A percentile compares a stretch with the other conserved stretches of the same genome.
Conservation (phyloP, 2,113 vertebrate species). For the Leucopternis melanops region DNA sequence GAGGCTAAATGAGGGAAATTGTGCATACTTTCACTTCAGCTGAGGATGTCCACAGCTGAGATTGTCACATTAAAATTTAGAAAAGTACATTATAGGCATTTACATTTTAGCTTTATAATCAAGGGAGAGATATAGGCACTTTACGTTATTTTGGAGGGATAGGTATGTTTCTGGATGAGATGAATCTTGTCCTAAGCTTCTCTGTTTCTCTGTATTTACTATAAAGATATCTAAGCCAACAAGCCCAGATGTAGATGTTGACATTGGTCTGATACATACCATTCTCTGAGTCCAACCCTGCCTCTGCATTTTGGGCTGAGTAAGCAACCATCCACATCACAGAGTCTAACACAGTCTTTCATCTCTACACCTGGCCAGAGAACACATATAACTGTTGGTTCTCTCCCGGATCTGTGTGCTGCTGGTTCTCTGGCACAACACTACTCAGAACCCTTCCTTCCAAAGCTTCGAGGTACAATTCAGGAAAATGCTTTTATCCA, state of each 20-base stretch:
- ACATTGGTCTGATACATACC: neutral
- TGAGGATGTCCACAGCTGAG: neutral
- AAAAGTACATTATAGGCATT: neutral
- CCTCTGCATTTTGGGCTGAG: neutral
- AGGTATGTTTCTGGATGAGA: neutral
- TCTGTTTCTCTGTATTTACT: neutral
- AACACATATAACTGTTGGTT: neutral
- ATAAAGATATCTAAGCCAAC: neutral
- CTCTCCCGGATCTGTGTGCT: neutral
- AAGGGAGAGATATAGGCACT: neutral
- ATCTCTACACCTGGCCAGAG: neutral
- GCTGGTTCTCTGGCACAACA: accelerated
- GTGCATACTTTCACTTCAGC: neutral
- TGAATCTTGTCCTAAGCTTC: neutral
- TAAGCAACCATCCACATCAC: neutral
- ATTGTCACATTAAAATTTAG: neutral
- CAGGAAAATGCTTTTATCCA: neutral
- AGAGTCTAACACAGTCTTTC: neutral
- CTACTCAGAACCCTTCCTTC: neutral
- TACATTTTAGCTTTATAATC: neutral
- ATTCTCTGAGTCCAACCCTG: neutral
- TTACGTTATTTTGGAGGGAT: neutral
- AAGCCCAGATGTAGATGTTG: neutral
- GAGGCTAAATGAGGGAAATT: neutral
- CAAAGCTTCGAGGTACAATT: neutral